phyloP scores from a whole-genome alignment of 2,113 vertebrate genomes.

The Atherinomorus stipes region DNA sequence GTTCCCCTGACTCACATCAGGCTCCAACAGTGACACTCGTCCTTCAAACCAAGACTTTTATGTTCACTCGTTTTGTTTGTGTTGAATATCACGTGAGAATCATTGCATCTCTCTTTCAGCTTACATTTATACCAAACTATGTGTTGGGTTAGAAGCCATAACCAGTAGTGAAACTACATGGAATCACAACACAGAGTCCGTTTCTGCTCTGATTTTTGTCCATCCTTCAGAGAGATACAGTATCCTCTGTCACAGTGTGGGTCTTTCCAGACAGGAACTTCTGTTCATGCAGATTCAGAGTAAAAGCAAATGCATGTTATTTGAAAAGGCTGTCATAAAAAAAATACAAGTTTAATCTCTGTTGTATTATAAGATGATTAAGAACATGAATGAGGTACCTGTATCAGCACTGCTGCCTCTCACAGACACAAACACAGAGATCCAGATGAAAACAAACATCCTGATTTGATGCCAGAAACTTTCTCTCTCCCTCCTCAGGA shows the following conservation, averaged over 20 bases:
- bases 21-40: constrained; percentile 51
- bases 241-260: fast-evolving
- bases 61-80: neutral
- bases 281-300: constrained; percentile 15
- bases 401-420: neutral
- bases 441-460: constrained; percentile 56
- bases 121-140: constrained; percentile 66
- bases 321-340: no score
- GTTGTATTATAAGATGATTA: neutral
- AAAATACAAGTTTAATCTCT: no score
- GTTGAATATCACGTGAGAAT: constrained; percentile 35
- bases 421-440: constrained; percentile 17
- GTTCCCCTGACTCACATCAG: constrained; percentile 4
- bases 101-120: fast-evolving
- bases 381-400: constrained; percentile 32
- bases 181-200: constrained; percentile 67
- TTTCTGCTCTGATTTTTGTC: constrained; percentile 41
- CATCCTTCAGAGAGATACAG: constrained; percentile 25
- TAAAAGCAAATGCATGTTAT: neutral
- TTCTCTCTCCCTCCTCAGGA: neutral
- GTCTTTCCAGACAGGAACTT: fast-evolving
- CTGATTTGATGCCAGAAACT: neutral
- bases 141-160: fast-evolving
- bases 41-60: neutral
- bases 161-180: constrained; percentile 11